These are phyloP conservation scores for Cynocephalus volans DNA, from an alignment of 2,113 vertebrate species.

Conservation along the genomic window DNA sequence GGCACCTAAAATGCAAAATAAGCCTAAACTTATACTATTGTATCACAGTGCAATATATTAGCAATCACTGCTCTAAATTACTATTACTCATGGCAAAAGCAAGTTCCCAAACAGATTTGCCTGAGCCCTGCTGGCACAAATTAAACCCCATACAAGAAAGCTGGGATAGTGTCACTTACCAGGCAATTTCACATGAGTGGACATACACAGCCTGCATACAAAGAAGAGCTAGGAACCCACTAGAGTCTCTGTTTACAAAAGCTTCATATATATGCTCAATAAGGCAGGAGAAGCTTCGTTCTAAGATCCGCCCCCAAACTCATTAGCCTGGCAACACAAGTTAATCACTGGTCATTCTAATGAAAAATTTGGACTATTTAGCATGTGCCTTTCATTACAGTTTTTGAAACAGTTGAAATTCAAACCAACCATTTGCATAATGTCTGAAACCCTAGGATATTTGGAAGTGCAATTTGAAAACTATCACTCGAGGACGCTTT, in stretches of 20 bases:
- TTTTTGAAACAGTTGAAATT: conserved; percentile 26
- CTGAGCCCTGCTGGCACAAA: neutral
- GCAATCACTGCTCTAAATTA: neutral
- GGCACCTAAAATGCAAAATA: neutral
- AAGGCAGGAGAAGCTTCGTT: neutral
- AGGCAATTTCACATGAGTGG: neutral
- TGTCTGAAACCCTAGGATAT: neutral
- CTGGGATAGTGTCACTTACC: too few relatives aligned
- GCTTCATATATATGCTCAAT: neutral
- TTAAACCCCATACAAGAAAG: neutral
- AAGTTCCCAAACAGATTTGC: neutral
- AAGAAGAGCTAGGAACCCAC: neutral
- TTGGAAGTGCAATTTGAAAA: conserved; percentile 42
- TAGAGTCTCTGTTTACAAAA: neutral
- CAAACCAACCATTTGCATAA: neutral
- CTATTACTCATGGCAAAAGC: neutral
- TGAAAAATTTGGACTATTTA: neutral
- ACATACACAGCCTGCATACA: neutral
- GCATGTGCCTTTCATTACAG: neutral
- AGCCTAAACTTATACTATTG: neutral
- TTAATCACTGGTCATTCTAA: neutral
- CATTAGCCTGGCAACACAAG: neutral
- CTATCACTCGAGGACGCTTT: neutral
- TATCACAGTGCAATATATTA: neutral
- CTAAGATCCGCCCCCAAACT: neutral